Percentiles rank a stretch among this genome's conserved stretches.
phyloP scores from a whole-genome alignment of 2,113 vertebrate species.

The Hydropotes inermis region DNA sequence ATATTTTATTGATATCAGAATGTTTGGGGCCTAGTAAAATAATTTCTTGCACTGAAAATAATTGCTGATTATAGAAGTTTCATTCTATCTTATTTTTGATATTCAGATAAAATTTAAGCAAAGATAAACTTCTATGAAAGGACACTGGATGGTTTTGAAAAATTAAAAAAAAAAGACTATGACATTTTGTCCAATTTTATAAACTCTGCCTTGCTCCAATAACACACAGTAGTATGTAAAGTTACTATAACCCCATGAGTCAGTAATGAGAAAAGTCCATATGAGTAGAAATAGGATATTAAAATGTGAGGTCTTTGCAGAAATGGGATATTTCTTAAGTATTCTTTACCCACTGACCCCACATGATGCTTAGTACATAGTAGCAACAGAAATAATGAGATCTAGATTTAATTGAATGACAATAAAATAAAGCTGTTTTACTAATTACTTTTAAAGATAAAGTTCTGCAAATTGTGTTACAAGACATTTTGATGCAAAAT shows the following conservation, averaged over 20 bases:
- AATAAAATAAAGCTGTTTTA: background rate
- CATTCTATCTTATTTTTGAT: slow-evolving; percentile 9
- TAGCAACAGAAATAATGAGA: background rate
- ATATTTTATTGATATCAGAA: background rate
- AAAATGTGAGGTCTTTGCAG: background rate
- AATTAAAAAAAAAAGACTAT: background rate
- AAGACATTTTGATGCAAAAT: background rate
- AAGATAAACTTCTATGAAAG: background rate
- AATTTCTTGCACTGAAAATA: background rate
- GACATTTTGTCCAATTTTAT: background rate
- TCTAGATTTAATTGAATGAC: background rate
- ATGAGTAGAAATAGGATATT: background rate
- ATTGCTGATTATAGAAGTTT: background rate
- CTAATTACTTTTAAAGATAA: background rate
- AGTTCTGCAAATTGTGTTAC: background rate
- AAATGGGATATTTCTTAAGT: background rate
- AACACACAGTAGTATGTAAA: background rate
- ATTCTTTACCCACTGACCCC: background rate
- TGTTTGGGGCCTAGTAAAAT: background rate
- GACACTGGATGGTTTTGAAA: background rate
- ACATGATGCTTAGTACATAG: background rate
- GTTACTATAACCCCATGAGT: background rate
- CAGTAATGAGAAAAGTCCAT: background rate
- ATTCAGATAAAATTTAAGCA: background rate
- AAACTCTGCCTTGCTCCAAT: background rate